Percentiles rank a stretch among this genome's conserved stretches.
Evolutionary conservation across 2,113 vertebrate species (phyloP).

Genomic region (Irena cyanogastra): DNA sequence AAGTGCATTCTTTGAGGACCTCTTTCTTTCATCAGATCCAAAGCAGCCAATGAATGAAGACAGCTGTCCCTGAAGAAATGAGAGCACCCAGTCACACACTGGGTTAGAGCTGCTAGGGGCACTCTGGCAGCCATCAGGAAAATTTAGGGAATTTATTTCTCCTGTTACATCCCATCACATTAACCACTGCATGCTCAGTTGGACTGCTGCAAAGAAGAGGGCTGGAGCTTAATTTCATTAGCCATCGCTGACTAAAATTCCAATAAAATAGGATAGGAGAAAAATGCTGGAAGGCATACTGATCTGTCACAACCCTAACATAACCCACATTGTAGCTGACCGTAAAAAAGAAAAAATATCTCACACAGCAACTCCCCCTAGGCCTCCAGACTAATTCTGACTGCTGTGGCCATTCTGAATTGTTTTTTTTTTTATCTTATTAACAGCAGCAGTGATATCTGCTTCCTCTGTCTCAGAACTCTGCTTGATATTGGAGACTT

Average conservation of each 20-base stretch:
- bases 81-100: not conserved
- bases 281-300: not conserved
- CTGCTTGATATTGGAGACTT: not conserved
- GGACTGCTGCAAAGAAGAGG: not conserved
- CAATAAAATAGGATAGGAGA: not conserved
- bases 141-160: not conserved
- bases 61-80: conserved; percentile 1
- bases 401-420: not conserved
- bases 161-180: not conserved
- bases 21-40: conserved; percentile 55
- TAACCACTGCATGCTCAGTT: not conserved
- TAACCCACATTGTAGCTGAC: not conserved
- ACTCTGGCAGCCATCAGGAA: not conserved
- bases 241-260: not conserved
- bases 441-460: not conserved
- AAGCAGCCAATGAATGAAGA: conserved; percentile 38
- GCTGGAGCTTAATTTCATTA: not conserved
- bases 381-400: not conserved
- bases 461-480: not conserved
- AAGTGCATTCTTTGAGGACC: conserved; percentile 19
- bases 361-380: not conserved
- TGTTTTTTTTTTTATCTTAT: not conserved
- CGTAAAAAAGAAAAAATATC: not conserved
- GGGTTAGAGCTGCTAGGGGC: not conserved
- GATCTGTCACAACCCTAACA: not conserved